Evolutionary conservation across 2,113 vertebrate genomes (phyloP), one percentile per base, ranked within the genome.

Genomic region (Erythrocercus mccallii): DNA sequence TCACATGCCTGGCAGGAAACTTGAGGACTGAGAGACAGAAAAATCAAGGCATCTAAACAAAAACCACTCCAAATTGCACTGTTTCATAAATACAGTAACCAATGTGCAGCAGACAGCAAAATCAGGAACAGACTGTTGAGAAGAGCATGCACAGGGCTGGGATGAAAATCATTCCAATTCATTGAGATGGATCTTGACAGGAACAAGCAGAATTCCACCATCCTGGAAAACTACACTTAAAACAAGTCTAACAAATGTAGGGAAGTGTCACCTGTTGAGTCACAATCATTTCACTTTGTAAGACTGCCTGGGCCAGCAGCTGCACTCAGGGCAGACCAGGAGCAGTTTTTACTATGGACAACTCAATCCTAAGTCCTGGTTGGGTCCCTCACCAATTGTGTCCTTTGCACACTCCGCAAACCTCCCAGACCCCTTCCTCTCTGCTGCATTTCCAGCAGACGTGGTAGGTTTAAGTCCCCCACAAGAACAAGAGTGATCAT

Each of bases 311-410:
- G 1, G 11, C 62, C 12, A 47, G 80, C 72, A 91, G 91, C 81
- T 58, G 47, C 7, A 3, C 51, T 23, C 10, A 6, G 42, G 33
- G 42, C 37, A 72, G 45, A 62, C 48, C 66, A 61, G 51, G n/a
- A 42, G 50, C 71, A 24, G 15, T 2, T 20, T 53, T 51, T 51
- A 7, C 76, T 12, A 17, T 0, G 3, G 42, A 50, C 50, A 60
- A 7, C 56, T 61, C 1, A 0, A 28, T 6, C 24, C 18, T 3
- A 18, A 42, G 51, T 10, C n/a, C 66, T 27, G 12, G 31, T 2
- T n/a, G 60, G 40, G 23, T 61, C 78, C 24, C 35, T 82, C 31
- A 48, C 51, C 51, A 47, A 18, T 9, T 6, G 22, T 28, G 45
- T n/a, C 58, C 37, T 47, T 25, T 56, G 16, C 64, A 79, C 47